These are phyloP conservation scores for Henricia sp. DNA, from an alignment of 53 echinoderm and acorn worm genomes.

Conservation along the genomic window DNA sequence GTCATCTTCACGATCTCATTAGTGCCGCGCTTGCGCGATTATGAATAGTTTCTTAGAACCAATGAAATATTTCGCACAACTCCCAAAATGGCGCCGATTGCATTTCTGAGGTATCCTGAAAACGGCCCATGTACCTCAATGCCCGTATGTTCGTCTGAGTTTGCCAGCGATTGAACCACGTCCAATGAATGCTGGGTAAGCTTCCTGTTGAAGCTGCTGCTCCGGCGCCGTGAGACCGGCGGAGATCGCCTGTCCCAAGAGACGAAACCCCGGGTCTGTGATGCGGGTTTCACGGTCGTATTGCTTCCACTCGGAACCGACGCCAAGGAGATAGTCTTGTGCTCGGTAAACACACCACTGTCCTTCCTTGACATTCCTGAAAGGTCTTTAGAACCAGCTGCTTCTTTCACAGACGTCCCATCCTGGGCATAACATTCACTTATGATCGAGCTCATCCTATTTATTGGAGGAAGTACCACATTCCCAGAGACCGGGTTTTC, in stretches of 20 bases:
- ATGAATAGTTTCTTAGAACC: too few relatives aligned
- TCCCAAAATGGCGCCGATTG: too few relatives aligned
- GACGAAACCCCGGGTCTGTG: background rate
- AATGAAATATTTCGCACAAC: too few relatives aligned
- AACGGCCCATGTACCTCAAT: conserved; percentile 71
- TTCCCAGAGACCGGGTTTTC: background rate
- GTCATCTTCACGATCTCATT: too few relatives aligned
- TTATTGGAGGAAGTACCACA: conserved; percentile 1
- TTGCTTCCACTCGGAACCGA: background rate
- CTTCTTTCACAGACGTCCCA: background rate
- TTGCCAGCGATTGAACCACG: conserved; percentile 41
- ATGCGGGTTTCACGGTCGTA: background rate
- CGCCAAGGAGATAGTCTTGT: background rate
- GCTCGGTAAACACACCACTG: conserved; percentile 26
- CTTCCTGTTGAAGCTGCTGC: conserved; percentile 52
- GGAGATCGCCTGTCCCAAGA: conserved; percentile 12
- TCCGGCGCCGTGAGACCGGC: conserved; percentile 23
- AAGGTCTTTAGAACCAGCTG: too few relatives aligned
- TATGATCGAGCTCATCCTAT: conserved; percentile 3
- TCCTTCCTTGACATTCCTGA: background rate
- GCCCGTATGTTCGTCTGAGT: conserved; percentile 65
- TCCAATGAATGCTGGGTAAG: conserved; percentile 80
- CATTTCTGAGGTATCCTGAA: too few relatives aligned
- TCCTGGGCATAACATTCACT: background rate
- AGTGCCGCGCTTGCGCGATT: too few relatives aligned